Evolutionary conservation across 2,113 vertebrate genomes (phyloP).

Genomic region (Edolisoma coerulescens): DNA sequence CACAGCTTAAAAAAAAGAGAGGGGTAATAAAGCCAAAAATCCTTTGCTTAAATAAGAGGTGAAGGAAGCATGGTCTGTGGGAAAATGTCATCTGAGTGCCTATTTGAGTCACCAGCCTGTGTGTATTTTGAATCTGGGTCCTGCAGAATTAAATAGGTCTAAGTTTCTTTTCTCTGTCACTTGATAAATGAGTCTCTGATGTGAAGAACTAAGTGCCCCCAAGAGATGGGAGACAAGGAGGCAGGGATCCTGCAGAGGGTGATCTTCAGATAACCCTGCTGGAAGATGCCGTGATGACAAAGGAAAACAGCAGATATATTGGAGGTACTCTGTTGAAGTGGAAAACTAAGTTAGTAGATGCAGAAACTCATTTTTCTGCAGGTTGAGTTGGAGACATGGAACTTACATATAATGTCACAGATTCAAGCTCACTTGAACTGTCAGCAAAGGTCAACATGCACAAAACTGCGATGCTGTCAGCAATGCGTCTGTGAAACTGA

Average conservation of each 20-base stretch:
- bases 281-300: neutral
- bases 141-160: neutral
- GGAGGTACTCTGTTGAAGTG: neutral
- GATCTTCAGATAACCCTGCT: neutral
- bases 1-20: neutral
- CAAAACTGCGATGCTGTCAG: fast-evolving
- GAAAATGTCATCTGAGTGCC: neutral
- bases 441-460: neutral
- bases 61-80: neutral
- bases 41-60: neutral
- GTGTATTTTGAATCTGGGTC: neutral
- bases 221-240: fast-evolving
- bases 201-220: fast-evolving
- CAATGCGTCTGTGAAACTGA: neutral
- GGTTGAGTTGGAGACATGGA: neutral
- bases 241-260: neutral
- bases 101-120: neutral
- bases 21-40: neutral
- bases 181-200: neutral
- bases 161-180: neutral
- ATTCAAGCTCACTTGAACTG: neutral
- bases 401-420: neutral
- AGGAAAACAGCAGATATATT: neutral
- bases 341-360: neutral
- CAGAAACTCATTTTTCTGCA: neutral